phyloP scores from a whole-genome alignment of 2,113 vertebrate species.

The Opisthocomus hoazin region DNA sequence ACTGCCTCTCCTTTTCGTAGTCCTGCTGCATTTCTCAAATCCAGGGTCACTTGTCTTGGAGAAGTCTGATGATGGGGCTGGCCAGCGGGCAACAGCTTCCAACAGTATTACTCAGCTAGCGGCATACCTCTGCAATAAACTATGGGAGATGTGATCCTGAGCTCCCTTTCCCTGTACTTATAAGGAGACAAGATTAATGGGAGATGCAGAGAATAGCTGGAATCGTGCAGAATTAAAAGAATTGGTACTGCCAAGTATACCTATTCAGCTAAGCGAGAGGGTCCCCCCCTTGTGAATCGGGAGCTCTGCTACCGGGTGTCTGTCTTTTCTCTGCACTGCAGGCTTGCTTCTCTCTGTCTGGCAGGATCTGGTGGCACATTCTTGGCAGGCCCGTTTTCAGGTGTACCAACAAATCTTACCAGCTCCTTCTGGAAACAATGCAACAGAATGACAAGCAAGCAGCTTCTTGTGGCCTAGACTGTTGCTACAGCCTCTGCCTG shows the following conservation, averaged over 20 bases:
- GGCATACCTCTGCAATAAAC: background rate
- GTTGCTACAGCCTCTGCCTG: background rate
- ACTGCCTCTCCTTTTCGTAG: background rate
- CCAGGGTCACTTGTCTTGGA: background rate
- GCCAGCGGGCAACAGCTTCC: background rate
- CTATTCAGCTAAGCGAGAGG: background rate
- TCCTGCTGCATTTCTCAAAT: background rate
- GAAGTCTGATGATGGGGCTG: background rate
- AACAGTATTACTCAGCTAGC: background rate
- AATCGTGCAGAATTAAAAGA: background rate
- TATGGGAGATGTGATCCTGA: background rate
- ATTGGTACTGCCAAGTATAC: background rate
- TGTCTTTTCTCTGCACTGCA: background rate
- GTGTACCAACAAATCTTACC: background rate
- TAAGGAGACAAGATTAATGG: background rate
- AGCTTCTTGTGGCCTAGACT: background rate
- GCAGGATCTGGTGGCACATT: background rate
- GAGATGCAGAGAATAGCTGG: background rate
- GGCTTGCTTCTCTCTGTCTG: background rate
- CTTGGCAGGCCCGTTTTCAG: background rate
- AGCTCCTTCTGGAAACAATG: background rate
- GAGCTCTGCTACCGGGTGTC: background rate
- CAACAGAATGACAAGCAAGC: background rate
- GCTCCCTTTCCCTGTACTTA: background rate
- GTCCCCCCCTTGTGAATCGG: background rate